Base-by-base conservation (phyloP, 2,113 vertebrate species). In the Abramis brama region DNA sequence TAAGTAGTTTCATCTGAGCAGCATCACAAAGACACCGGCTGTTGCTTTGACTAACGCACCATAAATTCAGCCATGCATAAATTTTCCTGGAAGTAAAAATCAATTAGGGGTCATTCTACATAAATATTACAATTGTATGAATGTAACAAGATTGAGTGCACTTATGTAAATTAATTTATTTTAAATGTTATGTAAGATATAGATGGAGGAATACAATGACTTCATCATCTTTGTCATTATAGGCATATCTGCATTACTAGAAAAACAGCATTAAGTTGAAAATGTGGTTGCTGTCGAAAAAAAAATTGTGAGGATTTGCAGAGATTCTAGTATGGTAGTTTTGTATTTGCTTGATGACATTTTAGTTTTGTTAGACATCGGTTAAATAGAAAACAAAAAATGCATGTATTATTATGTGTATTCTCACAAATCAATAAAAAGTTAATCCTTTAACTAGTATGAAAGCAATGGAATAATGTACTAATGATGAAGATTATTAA, bases 1-100 rank as follows among this genome's bases (percentile, higher is more conserved):
- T 79, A 68, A 60, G 33, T 80, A 71, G 79, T 85, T 88, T 78
- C 62, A 43, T 84, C 74, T 39, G 73, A 70, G 82, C 66, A 85
- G 83, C 79, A 57, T 68, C 55, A n/a, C 25, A 75, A n/a, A 25
- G 55, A 74, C 52, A 9, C 60, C 8, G 43, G 33, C 50, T 83
- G 60, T 27, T 78, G 19, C 57, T 55, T 68, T 82, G 64, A 87
- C 39, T 74, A 89, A 87, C 27, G 73, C 82, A 43, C 17, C 25
- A 43, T 43, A 66, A 39, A 83, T 39, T 59, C 27, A 66, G 23
- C 70, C 43, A 39, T 76, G 50, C 66, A 70, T 74, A 23, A 33
- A 52, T 76, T 73, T 82, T 76, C 45, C 17, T 55, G 43, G 27
- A 25, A 80, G 80, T 62, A 60, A 39, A 79, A 84, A 84, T 73